Percentiles rank a stretch among this genome's conserved stretches.
These are phyloP conservation scores for Dasypus novemcinctus DNA, from an alignment of 2,113 vertebrate genomes.

Conservation along the genomic window DNA sequence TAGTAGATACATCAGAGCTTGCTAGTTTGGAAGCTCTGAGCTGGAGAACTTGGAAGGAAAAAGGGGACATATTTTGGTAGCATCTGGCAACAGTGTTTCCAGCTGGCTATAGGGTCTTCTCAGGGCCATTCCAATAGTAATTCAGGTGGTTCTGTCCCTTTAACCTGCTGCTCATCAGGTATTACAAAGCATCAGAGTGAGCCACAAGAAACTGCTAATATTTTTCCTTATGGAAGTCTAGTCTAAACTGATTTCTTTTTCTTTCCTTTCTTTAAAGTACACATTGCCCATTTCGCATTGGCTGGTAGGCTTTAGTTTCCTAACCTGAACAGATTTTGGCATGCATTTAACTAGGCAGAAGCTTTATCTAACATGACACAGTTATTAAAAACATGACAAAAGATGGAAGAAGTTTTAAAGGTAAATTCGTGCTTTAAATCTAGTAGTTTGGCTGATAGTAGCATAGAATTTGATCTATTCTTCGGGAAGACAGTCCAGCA, in stretches of 20 bases:
- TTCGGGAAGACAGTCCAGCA: background rate
- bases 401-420: background rate
- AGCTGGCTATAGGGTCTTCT: background rate
- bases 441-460: background rate
- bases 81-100: background rate
- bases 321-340: background rate
- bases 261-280: background rate
- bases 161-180: background rate
- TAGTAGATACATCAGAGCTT: no score
- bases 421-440: background rate
- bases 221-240: background rate
- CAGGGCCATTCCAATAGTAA: background rate
- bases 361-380: background rate
- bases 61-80: background rate
- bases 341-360: background rate
- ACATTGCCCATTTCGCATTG: background rate
- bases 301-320: background rate
- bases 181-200: background rate
- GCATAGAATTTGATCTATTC: background rate
- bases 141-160: background rate
- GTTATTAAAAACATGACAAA: background rate
- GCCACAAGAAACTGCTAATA: background rate
- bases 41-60: background rate
- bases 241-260: background rate
- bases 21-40: background rate